Conservation (phyloP, 2,797 vertebrate genomes). For the Leucoraja ocellata region DNA sequence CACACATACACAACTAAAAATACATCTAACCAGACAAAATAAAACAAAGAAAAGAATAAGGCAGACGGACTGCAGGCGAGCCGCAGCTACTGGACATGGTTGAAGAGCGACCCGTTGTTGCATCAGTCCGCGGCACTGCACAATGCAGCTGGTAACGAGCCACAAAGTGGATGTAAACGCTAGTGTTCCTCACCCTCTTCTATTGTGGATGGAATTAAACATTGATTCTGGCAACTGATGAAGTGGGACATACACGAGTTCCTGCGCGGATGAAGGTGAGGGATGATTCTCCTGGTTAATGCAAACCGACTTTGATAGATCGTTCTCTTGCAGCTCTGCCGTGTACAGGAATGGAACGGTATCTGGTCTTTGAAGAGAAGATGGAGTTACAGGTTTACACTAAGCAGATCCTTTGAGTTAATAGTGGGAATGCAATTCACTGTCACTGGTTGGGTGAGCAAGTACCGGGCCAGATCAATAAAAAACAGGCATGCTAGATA, state of each 20-base stretch:
- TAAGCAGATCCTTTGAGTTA: background rate
- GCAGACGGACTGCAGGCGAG: no score
- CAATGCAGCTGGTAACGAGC: background rate
- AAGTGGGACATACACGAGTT: background rate
- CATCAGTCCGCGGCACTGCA: background rate
- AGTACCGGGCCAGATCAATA: background rate
- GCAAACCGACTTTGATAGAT: background rate
- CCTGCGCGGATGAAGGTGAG: background rate
- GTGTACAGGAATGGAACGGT: background rate
- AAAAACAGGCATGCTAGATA: background rate
- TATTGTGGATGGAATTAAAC: background rate
- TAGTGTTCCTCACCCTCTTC: background rate
- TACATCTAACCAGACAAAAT: no score
- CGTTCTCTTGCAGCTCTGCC: background rate
- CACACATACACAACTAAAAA: no score
- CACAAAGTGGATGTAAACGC: background rate
- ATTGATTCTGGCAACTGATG: background rate
- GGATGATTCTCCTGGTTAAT: background rate
- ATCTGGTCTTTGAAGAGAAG: background rate
- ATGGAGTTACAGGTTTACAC: background rate
- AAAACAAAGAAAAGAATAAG: no score
- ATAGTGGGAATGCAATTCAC: background rate
- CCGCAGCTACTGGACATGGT: background rate
- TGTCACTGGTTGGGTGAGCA: background rate
- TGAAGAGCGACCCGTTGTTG: background rate